Base-by-base conservation (phyloP, 1,140 invertebrate genomes). In the Trichoplusia ni region DNA sequence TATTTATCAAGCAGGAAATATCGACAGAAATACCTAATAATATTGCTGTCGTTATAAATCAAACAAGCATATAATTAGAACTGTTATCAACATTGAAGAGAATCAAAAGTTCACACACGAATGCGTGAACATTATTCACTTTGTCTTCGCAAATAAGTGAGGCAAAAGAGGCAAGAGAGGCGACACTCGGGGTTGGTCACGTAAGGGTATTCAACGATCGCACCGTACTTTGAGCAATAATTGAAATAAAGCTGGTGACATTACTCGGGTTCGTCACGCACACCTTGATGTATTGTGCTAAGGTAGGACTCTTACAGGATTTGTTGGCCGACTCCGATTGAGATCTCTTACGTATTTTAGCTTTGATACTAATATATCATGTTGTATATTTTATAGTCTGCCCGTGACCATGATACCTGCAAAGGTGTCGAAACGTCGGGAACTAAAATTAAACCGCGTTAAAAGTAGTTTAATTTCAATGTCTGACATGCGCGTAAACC, bases 181-280 rank as follows among this genome's bases (percentile, higher is more conserved):
- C n/a, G n/a, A 58, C 35, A 33, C 14, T 27, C 19, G 8, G 16
- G 7, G 4, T 27, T 5, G 38, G 69, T 66, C 71, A 74, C 62
- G 68, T 71, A 60, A 68, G 38, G 18, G 23, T 49, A 7, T 46
- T 62, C 29, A 46, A 6, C 60, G 35, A 51, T 67, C 59, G 42
- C 69, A 64, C 59, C 47, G 54, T 64, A 64, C 38, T 53, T 68
- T 40, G 49, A 60, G 69, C 64, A 69, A 69, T 81, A 76, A 82
- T 79, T 81, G 76, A 79, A 76, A 82, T 75, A 76, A 75, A 77
- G 54, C 71, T 69, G 68, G 66, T 73, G 71, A 61, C 65, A 40
- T 74, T 75, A 75, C 49, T 71, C 64, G 37, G 63, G n/a, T 58
- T 62, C 60, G 70, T 71, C 74, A 82, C 78, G 76, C 73, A 79